These are phyloP conservation scores for Clytia hemisphaerica DNA, from an alignment of 30 jellyfish, hydroid and myxozoan species.

Conservation along the genomic window DNA sequence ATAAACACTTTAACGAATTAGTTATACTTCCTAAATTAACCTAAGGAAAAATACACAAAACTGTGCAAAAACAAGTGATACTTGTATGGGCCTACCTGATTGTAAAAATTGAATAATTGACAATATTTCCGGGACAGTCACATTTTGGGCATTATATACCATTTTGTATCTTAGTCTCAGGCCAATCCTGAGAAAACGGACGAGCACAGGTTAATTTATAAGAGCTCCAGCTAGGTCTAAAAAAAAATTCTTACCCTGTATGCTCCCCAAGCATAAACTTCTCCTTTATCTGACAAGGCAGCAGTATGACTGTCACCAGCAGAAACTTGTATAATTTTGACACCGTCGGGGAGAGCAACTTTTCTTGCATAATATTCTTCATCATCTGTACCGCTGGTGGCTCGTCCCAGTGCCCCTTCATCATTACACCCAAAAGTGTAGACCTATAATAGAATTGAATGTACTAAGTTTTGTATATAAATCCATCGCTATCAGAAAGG, in stretches of 20 bases:
- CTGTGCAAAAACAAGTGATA: too few relatives aligned
- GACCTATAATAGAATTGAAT: slow-evolving; percentile 32
- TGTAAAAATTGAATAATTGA: too few relatives aligned
- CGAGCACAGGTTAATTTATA: too few relatives aligned
- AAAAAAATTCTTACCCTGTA: slow-evolving; percentile 96
- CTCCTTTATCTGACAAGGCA: slow-evolving; percentile 78
- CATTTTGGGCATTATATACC: too few relatives aligned
- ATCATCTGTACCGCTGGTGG: slow-evolving; percentile 61
- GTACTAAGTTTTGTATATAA: background rate
- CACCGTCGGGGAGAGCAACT: slow-evolving; percentile 37
- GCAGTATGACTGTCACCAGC: slow-evolving; percentile 99
- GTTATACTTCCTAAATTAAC: too few relatives aligned
- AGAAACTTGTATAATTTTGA: slow-evolving; percentile 58
- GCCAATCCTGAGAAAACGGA: too few relatives aligned
- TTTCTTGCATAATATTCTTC: slow-evolving; percentile 61
- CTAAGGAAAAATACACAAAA: too few relatives aligned
- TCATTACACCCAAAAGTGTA: slow-evolving; percentile 99
- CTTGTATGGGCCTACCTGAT: too few relatives aligned
- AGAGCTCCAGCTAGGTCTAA: too few relatives aligned
- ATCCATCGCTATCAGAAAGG: too few relatives aligned
- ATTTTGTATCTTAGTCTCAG: too few relatives aligned
- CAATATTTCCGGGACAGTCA: too few relatives aligned
- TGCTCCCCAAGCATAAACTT: slow-evolving; percentile 98
- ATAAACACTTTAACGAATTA: slow-evolving; percentile 55
- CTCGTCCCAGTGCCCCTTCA: slow-evolving; percentile 97